A percentile compares a stretch with the other conserved stretches of the same genome.
Evolutionary conservation across 2,888 invertebrate species (phyloP).

Genomic region (Latrodectus hesperus): DNA sequence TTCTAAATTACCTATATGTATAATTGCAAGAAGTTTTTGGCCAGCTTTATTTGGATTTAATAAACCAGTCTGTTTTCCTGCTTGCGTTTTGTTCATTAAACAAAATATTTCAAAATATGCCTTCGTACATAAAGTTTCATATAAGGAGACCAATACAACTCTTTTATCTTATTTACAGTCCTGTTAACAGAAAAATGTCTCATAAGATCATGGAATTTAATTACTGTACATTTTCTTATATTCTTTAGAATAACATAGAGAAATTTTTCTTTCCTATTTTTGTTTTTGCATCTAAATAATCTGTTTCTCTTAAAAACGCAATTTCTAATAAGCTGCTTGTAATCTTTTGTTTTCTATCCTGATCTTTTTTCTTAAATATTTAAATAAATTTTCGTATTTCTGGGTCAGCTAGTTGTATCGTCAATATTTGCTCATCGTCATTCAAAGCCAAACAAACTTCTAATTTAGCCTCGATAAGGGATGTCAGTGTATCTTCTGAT

Average conservation of each 20-base stretch:
- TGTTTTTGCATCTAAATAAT: not conserved
- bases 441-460: not conserved
- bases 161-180: not conserved
- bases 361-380: not conserved
- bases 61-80: not conserved
- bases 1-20: not conserved
- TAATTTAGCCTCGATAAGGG: accelerated
- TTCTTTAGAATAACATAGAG: constrained; percentile 1
- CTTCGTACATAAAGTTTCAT: not conserved
- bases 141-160: too few relatives aligned
- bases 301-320: not conserved
- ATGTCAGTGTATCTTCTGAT: accelerated
- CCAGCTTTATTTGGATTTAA: not conserved
- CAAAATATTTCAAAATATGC: not conserved
- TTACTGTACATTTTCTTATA: not conserved
- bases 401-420: not conserved
- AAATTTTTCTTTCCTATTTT: not conserved
- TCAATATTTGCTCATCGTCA: not conserved
- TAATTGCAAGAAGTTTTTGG: not conserved
- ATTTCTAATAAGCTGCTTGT: not conserved
- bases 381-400: not conserved
- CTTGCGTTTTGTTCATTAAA: not conserved
- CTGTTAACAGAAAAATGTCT: constrained; percentile 2
- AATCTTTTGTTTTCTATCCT: not conserved
- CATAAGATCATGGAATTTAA: constrained; percentile 15